Percentiles rank a stretch among this genome's conserved stretches.
These are phyloP conservation scores for Malurus elegans DNA, from an alignment of 2,113 vertebrate species.

Conservation along the genomic window DNA sequence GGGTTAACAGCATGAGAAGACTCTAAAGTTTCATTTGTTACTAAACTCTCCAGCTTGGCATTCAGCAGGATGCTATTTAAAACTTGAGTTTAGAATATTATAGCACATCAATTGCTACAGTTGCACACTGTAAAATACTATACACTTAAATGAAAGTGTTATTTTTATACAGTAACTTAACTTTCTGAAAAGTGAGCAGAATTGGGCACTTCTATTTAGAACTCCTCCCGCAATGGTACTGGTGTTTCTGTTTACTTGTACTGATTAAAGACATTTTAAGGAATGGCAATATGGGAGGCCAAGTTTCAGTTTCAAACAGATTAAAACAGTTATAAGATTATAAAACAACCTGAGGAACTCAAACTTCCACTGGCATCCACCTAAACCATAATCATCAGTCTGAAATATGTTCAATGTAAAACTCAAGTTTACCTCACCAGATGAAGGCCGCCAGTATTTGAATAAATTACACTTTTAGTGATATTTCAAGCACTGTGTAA, in stretches of 20 bases:
- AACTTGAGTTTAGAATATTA: not conserved
- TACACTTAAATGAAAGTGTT: not conserved
- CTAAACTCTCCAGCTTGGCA: not conserved
- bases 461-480: not conserved
- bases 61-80: not conserved
- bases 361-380: not conserved
- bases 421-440: not conserved
- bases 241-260: not conserved
- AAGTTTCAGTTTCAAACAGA: not conserved
- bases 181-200: not conserved
- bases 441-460: not conserved
- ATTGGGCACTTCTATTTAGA: not conserved
- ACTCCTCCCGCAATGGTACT: accelerated
- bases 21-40: not conserved
- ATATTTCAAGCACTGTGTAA: not conserved
- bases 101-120: not conserved
- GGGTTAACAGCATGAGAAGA: not conserved
- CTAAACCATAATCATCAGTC: not conserved
- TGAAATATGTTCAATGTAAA: not conserved
- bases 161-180: not conserved
- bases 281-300: not conserved
- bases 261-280: not conserved
- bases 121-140: not conserved
- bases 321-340: not conserved
- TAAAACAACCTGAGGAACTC: not conserved